Base-by-base conservation (phyloP, 1,140 invertebrate species). In the Subanguina moxae region DNA sequence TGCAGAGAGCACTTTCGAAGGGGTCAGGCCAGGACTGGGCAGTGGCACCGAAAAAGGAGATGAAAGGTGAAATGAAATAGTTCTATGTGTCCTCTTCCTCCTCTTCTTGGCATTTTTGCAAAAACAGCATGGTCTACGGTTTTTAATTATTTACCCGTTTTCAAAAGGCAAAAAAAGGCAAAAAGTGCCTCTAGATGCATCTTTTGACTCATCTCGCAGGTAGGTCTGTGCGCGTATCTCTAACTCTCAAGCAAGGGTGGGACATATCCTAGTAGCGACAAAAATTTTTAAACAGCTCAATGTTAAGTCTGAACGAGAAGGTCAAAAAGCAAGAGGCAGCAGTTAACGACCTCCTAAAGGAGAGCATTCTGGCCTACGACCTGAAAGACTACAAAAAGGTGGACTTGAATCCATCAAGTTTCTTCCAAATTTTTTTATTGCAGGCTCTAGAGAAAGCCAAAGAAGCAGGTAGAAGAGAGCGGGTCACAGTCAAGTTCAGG, bases 401-500 rank as follows among this genome's bases (percentile, higher is more conserved):
- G 21, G 52, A 23, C n/a, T 45, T 13, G n/a, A 45, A 11, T 13
- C 11, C 43, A 45, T 11, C 43, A 45, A 13, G 11, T 30, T 58
- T 23, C 11, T 58, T 58, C 11, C 11, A 58, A 58, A 58, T 13
- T 58, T 15, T 30, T 15, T 11, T 13, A 58, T 61, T 25, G 8
- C 32, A 85, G 76, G 89, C 93, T 0, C 83, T 98, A 32, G 90
- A 93, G 62, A 91, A 93, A 83, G 94, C 94, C 0, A 95, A 96
- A 84, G 94, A 98, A 85, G 93, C 94, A 17, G 93, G 91, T 0
- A 88, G 90, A 9, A 90, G 95, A 82, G 94, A 98, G 83, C 70
- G 84, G 1, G 67, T 25, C 52, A 63, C 67, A 17, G 46, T 42
- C 13, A 68, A 68, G 57, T 52, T 67, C 27, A 66, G 67, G 3